Evolutionary conservation across 2,888 invertebrate genomes (phyloP), one percentile per base, ranked within the genome.

Genomic region (Phortica magna): DNA sequence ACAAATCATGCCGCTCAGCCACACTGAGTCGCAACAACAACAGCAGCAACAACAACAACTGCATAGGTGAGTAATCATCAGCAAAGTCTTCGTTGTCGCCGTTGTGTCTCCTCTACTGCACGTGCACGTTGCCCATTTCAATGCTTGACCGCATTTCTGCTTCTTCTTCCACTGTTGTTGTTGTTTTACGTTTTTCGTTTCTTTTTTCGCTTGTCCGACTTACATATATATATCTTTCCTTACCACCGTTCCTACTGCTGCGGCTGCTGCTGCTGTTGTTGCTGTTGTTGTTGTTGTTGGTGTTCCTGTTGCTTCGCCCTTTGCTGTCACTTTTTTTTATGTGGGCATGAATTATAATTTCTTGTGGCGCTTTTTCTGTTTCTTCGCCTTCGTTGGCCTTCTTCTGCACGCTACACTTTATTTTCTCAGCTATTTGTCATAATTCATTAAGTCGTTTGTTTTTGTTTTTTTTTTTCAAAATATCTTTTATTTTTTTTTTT

Each of bases 121-220:
- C 43, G 43, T n/a, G 31, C 31, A 53, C 41, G 74, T 73, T 73
- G 70, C 64, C 61, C 59, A 65, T 77, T 77, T 78, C 78, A 73
- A 71, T 76, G 78, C 77, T 78, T 77, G 77, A 77, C 78, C 77
- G 78, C 78, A 75, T 78, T 77, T 78, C 61, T 59, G 48, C 48
- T 48, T 48, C 14, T 65, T 73, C 43, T 64, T 59, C n/a, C 48
- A 12, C 39, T 55, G 22, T 39, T 55, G 22, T 72, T 22, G 22
- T 31, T 57, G 9, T 72, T 4, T 39, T 39, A 22, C 17, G 59
- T 4, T 12, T 43, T 68, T 17, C 5, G 43, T 71, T 55, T 14
- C n/a, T 55, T 55, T 71, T 42, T 55, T 31, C 39, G 19, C 70
- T 53, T 55, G 39, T 71, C 53, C 53, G 14, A 53, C 22, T 6